Conservation (phyloP, 2,888 invertebrate genomes). For the Campoplex nolae region DNA sequence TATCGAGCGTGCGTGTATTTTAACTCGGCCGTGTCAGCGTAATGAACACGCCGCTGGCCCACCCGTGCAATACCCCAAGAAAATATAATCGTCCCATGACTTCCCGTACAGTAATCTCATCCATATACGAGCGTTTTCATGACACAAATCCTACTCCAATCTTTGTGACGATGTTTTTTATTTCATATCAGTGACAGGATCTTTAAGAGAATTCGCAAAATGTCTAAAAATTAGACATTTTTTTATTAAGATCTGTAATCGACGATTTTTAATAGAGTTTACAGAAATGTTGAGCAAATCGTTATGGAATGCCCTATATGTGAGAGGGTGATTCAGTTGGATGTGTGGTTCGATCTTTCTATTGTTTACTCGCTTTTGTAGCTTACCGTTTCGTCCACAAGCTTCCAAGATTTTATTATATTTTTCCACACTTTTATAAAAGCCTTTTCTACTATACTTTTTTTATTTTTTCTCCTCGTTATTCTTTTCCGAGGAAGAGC, state of each 20-base stretch:
- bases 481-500: slow-evolving; percentile 22
- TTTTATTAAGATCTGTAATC: background rate
- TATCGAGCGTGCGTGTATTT: slow-evolving; percentile 58
- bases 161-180: background rate
- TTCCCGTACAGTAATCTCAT: background rate
- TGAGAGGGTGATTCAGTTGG: background rate
- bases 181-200: background rate
- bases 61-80: slow-evolving; percentile 72
- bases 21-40: slow-evolving; percentile 75
- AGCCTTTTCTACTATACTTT: background rate
- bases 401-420: slow-evolving; percentile 7
- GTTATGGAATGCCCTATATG: slow-evolving; percentile 22
- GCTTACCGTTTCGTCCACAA: slow-evolving; percentile 64
- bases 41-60: slow-evolving; percentile 79
- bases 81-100: slow-evolving; percentile 66
- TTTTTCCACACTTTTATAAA: background rate
- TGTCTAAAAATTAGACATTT: background rate
- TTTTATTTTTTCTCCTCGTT: background rate
- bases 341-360: slow-evolving; percentile 56
- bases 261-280: background rate
- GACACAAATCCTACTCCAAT: background rate
- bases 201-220: background rate
- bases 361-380: slow-evolving; percentile 71
- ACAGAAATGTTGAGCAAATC: background rate
- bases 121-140: background rate